A percentile compares a stretch with the other conserved stretches of the same genome.
Evolutionary conservation across 2,113 vertebrate species (phyloP).

Genomic region (Macaca mulatta): DNA sequence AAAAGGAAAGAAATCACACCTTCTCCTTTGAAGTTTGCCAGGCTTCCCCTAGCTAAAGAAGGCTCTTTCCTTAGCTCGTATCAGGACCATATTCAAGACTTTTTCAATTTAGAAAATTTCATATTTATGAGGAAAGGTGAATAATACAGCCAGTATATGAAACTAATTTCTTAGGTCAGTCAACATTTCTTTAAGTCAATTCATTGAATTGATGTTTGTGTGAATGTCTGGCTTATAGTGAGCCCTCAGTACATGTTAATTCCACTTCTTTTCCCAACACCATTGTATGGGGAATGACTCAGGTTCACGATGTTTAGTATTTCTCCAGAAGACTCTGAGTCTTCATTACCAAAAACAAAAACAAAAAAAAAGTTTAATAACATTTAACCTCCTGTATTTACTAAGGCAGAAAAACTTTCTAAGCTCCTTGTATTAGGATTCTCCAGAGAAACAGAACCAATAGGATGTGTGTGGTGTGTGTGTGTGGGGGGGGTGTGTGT

Average conservation of each 20-base stretch:
- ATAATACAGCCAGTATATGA: not conserved
- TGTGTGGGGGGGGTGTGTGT: not conserved
- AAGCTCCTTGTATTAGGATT: not conserved
- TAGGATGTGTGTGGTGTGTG: not conserved
- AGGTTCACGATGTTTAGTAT: not conserved
- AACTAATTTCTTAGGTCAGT: not conserved
- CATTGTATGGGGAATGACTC: not conserved
- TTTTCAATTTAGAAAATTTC: not conserved
- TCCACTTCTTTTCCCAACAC: not conserved
- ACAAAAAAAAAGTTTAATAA: not conserved
- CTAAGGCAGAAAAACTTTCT: not conserved
- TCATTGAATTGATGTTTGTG: not conserved
- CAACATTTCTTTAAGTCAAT: conserved; percentile 16
- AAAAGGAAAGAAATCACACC: not conserved
- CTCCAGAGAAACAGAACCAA: not conserved
- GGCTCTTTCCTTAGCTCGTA: not conserved
- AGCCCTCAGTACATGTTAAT: not conserved
- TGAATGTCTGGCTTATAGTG: not conserved
- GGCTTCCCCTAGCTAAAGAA: not conserved
- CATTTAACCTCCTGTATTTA: conserved; percentile 5
- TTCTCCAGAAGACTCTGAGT: conserved; percentile 41
- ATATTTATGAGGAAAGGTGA: not conserved
- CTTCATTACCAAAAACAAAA: not conserved
- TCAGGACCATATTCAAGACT: not conserved
- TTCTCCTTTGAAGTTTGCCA: not conserved